Base-by-base conservation (phyloP, 2,797 vertebrate species). In the Propithecus perrieri region DNA sequence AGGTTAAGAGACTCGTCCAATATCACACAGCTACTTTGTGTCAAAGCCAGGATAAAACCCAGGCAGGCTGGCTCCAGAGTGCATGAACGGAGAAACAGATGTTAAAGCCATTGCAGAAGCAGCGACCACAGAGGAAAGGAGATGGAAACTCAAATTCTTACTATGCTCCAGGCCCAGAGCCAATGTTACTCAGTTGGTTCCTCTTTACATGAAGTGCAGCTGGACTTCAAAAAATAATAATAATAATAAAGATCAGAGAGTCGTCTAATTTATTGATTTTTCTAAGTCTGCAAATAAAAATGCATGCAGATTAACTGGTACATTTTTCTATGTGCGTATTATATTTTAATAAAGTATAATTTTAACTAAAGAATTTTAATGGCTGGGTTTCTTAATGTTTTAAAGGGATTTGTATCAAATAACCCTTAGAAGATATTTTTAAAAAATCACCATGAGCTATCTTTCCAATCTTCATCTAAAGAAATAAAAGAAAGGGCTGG, bases 281-380 rank as follows among this genome's bases (percentile, higher is more conserved):
- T 93, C 67, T 48, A 79, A 22, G 92, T 69, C 74, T 88, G 26
- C 84, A 91, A 90, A 80, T 85, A 97, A 93, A 97, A 91, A 74
- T 13, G 46, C 48, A 38, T 75, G 35, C 61, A 90, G 78, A 96
- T 53, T 63, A 85, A 80, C 1, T 48, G 33, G 33, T 43, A 61
- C 1, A 33, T 30, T 92, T 93, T 63, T 91, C 76, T 53, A 28
- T n/a, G 6, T 46, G 4, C 17, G 85, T 46, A 33, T 38, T 81
- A 50, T 46, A 91, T 24, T 87, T 88, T 15, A 72, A 50, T 84
- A 71, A 87, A 84, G 26, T 50, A 59, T 38, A 87, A 67, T 41
- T 80, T 65, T 53, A 93, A 75, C 59, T 72, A 30, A 76, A 90
- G n/a, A 41, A 22, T 8, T 65, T 85, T 81, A 93, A 63, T 46